A percentile compares a stretch with the other conserved stretches of the same genome.
Evolutionary conservation across 64 coral and sea anemone species (phyloP).

Genomic region (Stichodactyla helianthus): DNA sequence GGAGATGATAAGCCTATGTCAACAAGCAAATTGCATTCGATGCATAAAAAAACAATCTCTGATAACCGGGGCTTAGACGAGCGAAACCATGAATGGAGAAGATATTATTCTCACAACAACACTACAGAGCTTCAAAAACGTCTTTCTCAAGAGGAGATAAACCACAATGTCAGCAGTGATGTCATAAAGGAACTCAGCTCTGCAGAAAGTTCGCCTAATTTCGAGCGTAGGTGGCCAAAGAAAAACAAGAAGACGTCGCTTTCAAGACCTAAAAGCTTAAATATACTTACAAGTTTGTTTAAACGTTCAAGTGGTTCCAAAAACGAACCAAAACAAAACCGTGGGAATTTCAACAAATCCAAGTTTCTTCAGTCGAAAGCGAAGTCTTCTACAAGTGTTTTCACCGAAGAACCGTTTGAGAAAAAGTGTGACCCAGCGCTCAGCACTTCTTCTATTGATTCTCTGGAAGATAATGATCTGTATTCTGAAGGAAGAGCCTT

Average conservation of each 20-base stretch:
- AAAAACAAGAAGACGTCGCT: constrained; percentile 47
- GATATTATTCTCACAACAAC: constrained; percentile 44
- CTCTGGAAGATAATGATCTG: constrained; percentile 10
- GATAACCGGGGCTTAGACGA: constrained; percentile 33
- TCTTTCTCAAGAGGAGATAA: constrained; percentile 15
- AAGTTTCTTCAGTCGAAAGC: background rate
- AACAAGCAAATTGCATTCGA: constrained; percentile 34
- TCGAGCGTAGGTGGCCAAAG: constrained; percentile 21
- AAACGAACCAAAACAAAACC: constrained; percentile 28
- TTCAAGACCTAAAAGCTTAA: constrained; percentile 62
- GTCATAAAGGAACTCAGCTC: background rate
- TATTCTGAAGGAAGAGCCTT: background rate
- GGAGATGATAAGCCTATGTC: constrained; percentile 11
- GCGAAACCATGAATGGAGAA: constrained; percentile 44
- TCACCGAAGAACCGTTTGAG: constrained; percentile 20
- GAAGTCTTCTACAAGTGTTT: background rate
- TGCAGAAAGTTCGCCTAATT: constrained; percentile 29
- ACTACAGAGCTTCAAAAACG: constrained; percentile 20
- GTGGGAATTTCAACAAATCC: constrained; percentile 34
- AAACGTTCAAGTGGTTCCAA: constrained; percentile 40
- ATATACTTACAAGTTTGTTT: constrained; percentile 72
- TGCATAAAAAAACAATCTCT: constrained; percentile 57
- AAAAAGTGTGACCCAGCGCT: constrained; percentile 21
- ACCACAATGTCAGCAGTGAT: constrained; percentile 12
- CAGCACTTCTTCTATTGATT: constrained; percentile 44